Conservation (phyloP, 2,113 vertebrate genomes). For the Baryphthengus martii region DNA sequence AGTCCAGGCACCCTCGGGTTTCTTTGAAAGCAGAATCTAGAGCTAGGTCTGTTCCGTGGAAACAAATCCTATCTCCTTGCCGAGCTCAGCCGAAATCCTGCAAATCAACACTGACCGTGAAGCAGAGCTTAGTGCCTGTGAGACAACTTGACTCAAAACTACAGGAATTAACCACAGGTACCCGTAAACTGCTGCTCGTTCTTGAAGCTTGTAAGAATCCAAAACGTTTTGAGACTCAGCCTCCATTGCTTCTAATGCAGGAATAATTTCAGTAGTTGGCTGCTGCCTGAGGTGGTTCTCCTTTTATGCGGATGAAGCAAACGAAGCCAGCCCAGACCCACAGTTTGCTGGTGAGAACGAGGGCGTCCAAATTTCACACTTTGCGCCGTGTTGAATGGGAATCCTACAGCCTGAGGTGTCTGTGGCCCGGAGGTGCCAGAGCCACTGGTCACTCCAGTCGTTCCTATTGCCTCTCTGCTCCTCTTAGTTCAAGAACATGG, state of each 20-base stretch:
- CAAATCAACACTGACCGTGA: neutral
- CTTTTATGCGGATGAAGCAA: neutral
- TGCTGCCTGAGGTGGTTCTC: neutral
- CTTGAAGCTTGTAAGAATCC: neutral
- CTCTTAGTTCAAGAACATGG: neutral
- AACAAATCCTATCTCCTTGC: neutral
- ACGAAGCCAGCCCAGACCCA: neutral
- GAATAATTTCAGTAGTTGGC: neutral
- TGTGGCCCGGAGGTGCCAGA: neutral
- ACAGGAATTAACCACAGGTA: neutral
- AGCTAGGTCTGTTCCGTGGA: neutral
- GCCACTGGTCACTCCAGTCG: accelerated
- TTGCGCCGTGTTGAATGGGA: neutral
- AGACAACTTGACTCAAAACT: neutral
- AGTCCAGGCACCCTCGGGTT: neutral
- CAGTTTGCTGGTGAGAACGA: neutral
- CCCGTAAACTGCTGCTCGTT: neutral
- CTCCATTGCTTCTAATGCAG: neutral
- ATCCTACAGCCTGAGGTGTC: neutral
- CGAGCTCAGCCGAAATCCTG: neutral
- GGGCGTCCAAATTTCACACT: neutral
- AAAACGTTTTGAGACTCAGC: neutral
- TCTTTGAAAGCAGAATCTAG: constrained; percentile 4
- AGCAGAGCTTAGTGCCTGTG: neutral
- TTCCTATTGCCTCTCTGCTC: neutral